These are phyloP conservation scores for Pseudomyrmex sp. DNA, from an alignment of 1,140 invertebrate species.

Conservation along the genomic window DNA sequence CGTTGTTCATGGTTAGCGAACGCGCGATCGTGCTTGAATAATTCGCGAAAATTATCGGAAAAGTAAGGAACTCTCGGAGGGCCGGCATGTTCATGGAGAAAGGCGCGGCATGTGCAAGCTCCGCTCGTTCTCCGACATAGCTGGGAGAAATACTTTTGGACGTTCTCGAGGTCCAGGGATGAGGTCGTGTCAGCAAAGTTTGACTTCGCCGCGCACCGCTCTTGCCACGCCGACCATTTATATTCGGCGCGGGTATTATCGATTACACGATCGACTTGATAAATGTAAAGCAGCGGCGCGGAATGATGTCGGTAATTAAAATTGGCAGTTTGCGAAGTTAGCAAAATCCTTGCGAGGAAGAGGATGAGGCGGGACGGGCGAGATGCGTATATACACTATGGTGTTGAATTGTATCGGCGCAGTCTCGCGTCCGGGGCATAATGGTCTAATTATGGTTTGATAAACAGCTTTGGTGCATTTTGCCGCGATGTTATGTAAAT, in stretches of 20 bases:
- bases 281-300: constrained; percentile 49
- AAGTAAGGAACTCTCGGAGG: constrained; percentile 53
- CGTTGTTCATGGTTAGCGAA: constrained; percentile 60
- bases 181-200: constrained; percentile 60
- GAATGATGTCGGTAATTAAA: constrained; percentile 53
- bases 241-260: constrained; percentile 43
- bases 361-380: background rate
- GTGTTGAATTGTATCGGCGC: background rate
- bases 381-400: background rate
- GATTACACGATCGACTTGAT: constrained; percentile 52
- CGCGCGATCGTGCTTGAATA: constrained; percentile 63
- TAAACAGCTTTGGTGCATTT: constrained; percentile 50
- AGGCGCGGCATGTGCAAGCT: constrained; percentile 31
- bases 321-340: constrained; percentile 46
- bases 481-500: constrained; percentile 46
- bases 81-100: constrained; percentile 29
- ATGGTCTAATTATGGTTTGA: constrained; percentile 50
- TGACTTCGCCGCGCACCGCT: constrained; percentile 35
- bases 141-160: constrained; percentile 50
- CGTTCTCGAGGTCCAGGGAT: constrained; percentile 16
- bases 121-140: constrained; percentile 17
- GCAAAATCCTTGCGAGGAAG: constrained; percentile 11
- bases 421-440: background rate
- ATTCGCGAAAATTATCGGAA: constrained; percentile 68
- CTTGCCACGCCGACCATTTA: constrained; percentile 40